Evolutionary conservation across 2,113 vertebrate species (phyloP), one percentile per base, ranked within the genome.

Genomic region (Gallinago paraguaiae): DNA sequence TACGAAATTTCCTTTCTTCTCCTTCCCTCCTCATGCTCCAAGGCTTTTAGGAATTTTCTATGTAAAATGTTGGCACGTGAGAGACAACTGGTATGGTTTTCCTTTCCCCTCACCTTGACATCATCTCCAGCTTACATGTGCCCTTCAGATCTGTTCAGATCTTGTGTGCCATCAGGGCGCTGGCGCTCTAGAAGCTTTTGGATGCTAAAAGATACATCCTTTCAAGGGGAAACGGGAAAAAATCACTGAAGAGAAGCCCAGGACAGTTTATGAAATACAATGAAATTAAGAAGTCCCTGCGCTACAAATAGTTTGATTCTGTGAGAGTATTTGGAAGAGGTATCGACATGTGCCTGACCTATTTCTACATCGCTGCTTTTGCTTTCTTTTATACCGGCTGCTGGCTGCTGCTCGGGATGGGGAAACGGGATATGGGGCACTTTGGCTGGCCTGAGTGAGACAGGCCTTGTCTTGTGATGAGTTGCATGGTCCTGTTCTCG

Each of bases 121-220:
- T 45, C 7, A 19, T 25, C 45, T 71, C 30, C n/a, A 59, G 24
- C 8, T 77, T 50, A 16, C 0, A 0, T 41, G 19, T 31, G n/a
- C 45, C 17, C n/a, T 39, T 81, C 27, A 39, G 17, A 31, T 69
- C 1, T 0, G 17, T 71, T 31, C 43, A 39, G 33, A 6, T 15
- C 48, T 63, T 24, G 13, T 61, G 22, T 48, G 31, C 33, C 23
- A 2, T 25, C 15, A 9, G 35, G 28, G 6, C 24, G 11, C 7
- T 8, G 11, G 22, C 16, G 8, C 24, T 67, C 14, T 33, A 39
- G 59, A 65, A 51, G 23, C 5, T 82, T 57, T 46, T 91, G 64
- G 13, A 16, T 86, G 17, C 10, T 87, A 10, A 80, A 41, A 61
- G 7, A 19, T 2, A 51, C 53, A 45, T 59, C 4, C 3, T 77